These are phyloP conservation scores for Drosophila takahashii DNA, from an alignment of 1,140 invertebrate genomes.

Conservation along the genomic window DNA sequence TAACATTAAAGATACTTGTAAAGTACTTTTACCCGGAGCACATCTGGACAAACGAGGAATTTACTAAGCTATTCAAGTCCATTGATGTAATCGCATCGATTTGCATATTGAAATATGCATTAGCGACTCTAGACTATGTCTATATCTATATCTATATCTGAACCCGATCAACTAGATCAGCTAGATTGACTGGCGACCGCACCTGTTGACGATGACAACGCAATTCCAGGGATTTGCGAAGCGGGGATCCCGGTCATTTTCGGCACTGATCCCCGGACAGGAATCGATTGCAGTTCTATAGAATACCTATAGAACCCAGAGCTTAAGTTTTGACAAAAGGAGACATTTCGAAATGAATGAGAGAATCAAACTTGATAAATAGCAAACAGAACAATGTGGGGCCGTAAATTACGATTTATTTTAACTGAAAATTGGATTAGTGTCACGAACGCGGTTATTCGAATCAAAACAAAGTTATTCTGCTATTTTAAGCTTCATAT, in stretches of 20 bases:
- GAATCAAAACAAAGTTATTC: not conserved
- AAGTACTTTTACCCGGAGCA: conserved; percentile 7
- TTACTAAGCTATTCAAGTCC: conserved; percentile 9
- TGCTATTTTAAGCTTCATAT: not conserved
- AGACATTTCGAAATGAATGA: not conserved
- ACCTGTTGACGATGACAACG: conserved; percentile 12
- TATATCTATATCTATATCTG: not conserved
- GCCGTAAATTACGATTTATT: conserved; percentile 5
- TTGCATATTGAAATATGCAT: conserved; percentile 37
- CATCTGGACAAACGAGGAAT: conserved; percentile 26
- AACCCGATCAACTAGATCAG: conserved; percentile 13
- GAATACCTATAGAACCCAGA: not conserved
- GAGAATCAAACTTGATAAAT: not conserved
- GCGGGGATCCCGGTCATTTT: conserved; percentile 10
- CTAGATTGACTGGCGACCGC: conserved; percentile 2
- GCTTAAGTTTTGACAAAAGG: not conserved
- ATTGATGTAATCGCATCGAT: conserved; percentile 28
- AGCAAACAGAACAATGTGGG: not conserved
- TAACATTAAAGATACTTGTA: not conserved
- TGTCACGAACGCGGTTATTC: not conserved
- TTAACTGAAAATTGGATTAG: conserved; percentile 2
- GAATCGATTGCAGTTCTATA: not conserved
- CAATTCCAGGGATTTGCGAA: conserved; percentile 4
- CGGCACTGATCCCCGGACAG: not conserved
- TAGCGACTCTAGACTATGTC: not conserved